Base-by-base conservation (phyloP, 2,888 invertebrate genomes). In the Hoplodrina blanda region DNA sequence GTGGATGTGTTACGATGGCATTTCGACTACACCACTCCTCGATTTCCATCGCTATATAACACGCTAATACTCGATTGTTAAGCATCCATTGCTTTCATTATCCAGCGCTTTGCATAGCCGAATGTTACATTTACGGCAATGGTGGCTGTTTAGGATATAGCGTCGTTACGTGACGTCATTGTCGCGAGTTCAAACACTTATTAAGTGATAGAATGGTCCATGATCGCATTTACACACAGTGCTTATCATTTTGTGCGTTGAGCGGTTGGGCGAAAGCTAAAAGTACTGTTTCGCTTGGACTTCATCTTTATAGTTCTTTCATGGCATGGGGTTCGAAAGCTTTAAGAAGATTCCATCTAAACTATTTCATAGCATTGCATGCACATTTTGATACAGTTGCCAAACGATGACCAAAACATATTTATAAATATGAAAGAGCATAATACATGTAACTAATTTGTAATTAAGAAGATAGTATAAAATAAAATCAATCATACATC, bases 1-100 rank as follows among this genome's bases (percentile, higher is more conserved):
- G 93, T 89, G 85, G 86, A 87, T 89, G 88, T 90, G 91, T 91
- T 91, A 89, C 91, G 85, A 87, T 88, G 89, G 87, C 91, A 90
- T 91, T 91, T 90, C 87, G 86, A 89, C 87, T 90, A 85, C 85
- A 85, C 85, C 83, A 68, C 72, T 80, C 77, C 75, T 80, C 82
- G 70, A 79, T 81, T 79, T 80, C 78, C 78, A 76, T 83, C 80
- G 70, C 67, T 66, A 70, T 80, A 85, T 78, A 76, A 62, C 65
- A 78, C 76, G 76, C 79, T 78, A 86, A 86, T 82, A 80, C 67
- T 61, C 79, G 76, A 85, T 85, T 87, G 77, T 70, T 71, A 56
- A 64, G 62, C 71, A 64, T 75, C 60, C 78, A 83, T 81, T 80
- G 76, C 68, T 64, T 68, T 55, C 52, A 57, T 71, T 77, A 61